Base-by-base conservation (phyloP, 1,140 invertebrate genomes). In the Brachionus manjavacas region DNA sequence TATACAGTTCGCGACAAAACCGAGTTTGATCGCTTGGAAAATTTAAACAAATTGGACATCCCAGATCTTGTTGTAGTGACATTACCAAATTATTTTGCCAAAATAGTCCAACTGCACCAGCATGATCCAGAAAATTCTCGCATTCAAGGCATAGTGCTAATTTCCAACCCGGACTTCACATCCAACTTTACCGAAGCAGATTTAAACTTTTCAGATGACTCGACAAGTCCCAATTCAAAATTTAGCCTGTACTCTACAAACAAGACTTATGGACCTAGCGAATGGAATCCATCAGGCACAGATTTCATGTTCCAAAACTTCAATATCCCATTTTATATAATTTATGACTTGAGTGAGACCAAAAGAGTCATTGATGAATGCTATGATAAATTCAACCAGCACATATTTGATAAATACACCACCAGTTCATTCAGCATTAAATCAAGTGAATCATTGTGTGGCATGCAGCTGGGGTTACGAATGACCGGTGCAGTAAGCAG, bases 301-400 rank as follows among this genome's bases (percentile, higher is more conserved):
- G 35, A 31, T 39, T 81, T 16, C 28, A 64, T 64, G 52, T 64
- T 81, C 12, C n/a, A 81, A 81, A 81, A 68, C 52, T 81, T 81
- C 16, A 55, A 81, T 31, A 81, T 81, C 4, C 79, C 79, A 39
- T 64, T 81, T 64, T 81, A 81, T n/a, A 16, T 64, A 23, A 28
- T 81, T 12, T 64, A 81, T 25, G 79, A 81, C 11, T 16, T 23
- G 14, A 68, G 64, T 16, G 79, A 81, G 11, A 43, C 16, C 7
- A 8, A 3, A 11, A 20, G 12, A 9, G 23, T 64, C 1, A 31
- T 81, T 9, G 31, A 60, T 14, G 52, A 81, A 20, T 81, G 79
- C 31, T 81, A 81, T 68, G 79, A 81, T 6, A 81, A 81, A 46
- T 81, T 81, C n/a, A 81, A 81, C 60, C 55, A 64, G 16, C 12